Evolutionary conservation across 2,797 vertebrate genomes (phyloP).

Genomic region (Mus caroli): DNA sequence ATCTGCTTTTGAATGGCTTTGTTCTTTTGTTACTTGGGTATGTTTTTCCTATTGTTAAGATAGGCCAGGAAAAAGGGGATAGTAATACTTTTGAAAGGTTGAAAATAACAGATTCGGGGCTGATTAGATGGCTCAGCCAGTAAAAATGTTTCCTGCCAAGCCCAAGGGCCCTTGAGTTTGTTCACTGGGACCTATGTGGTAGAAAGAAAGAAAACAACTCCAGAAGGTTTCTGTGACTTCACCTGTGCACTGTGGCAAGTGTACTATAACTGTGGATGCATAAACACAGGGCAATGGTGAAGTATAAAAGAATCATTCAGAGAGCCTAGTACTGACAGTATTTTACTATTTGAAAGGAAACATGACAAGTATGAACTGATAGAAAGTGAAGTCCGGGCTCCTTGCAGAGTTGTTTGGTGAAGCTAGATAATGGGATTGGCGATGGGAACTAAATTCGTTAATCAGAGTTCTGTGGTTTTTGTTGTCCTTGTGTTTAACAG

Average conservation of each 20-base stretch:
- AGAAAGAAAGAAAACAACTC: background rate
- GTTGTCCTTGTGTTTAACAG: background rate
- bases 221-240: background rate
- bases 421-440: constrained; percentile 9
- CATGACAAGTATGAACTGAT: background rate
- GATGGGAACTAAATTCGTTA: constrained; percentile 60
- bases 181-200: background rate
- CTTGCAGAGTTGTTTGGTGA: background rate
- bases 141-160: background rate
- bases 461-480: background rate
- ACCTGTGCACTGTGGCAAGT: background rate
- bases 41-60: constrained; percentile 43
- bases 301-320: background rate
- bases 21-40: constrained; percentile 23
- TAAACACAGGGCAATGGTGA: background rate
- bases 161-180: background rate
- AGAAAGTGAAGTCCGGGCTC: constrained; percentile 18
- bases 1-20: constrained; percentile 52
- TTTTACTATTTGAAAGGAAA: constrained; percentile 61
- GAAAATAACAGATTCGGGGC: constrained; percentile 10
- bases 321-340: background rate
- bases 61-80: background rate
- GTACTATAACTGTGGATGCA: background rate
- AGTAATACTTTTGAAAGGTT: constrained; percentile 39
- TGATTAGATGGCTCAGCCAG: background rate